These are phyloP conservation scores for Fregetta grallaria DNA, from an alignment of 2,113 vertebrate genomes.

Conservation along the genomic window DNA sequence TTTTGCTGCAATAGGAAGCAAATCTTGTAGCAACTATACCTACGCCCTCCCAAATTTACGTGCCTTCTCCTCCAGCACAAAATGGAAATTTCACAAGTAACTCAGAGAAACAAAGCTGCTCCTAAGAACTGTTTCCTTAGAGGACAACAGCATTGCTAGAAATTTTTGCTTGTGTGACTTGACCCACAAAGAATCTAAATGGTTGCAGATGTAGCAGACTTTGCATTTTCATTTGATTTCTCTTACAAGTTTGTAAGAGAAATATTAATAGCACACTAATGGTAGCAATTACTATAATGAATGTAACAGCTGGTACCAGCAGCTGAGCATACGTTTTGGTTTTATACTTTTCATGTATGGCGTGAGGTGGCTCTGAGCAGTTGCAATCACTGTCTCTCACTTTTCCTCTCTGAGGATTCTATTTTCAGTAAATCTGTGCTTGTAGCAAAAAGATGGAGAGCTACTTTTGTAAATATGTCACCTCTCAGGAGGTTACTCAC, in stretches of 20 bases:
- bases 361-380: not conserved
- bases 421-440: constrained; percentile 16
- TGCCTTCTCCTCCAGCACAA: not conserved
- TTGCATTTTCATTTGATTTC: constrained; percentile 8
- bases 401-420: constrained; percentile 9
- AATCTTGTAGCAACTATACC: not conserved
- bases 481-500: not conserved
- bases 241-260: not conserved
- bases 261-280: constrained; percentile 63
- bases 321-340: not conserved
- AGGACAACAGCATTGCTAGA: not conserved
- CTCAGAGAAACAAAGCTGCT: not conserved
- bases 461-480: constrained; percentile 3
- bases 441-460: not conserved
- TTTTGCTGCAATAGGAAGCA: not conserved
- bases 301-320: constrained; percentile 56
- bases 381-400: not conserved
- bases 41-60: not conserved
- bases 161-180: not conserved
- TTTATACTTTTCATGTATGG: not conserved
- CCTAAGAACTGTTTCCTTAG: not conserved
- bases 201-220: not conserved
- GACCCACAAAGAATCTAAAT: not conserved
- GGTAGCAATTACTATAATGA: constrained; percentile 55
- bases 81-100: not conserved